These are phyloP conservation scores for Acromyrmex charruanus DNA, from an alignment of 1,140 invertebrate genomes.

Conservation along the genomic window DNA sequence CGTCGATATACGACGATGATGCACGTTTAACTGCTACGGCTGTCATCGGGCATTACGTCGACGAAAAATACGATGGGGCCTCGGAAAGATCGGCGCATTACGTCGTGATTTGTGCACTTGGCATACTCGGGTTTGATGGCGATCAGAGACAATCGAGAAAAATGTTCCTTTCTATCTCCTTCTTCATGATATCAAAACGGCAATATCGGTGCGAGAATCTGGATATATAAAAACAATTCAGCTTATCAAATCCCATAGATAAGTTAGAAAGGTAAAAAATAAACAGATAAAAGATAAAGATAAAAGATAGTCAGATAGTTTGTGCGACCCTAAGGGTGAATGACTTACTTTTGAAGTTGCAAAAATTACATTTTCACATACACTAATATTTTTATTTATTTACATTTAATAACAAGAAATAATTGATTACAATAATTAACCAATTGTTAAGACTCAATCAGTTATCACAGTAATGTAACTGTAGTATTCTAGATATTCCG, in stretches of 20 bases:
- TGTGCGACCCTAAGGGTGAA: too few species aligned
- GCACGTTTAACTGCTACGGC: constrained; percentile 67
- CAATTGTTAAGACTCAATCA: too few species aligned
- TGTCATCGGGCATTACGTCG: constrained; percentile 64
- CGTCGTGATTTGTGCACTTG: constrained; percentile 25
- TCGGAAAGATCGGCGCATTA: constrained; percentile 15
- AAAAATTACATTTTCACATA: too few species aligned
- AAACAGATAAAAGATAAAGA: neutral
- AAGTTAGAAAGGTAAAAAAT: neutral
- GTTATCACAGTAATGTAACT: too few species aligned
- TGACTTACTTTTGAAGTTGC: too few species aligned
- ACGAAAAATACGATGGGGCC: neutral
- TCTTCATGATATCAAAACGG: neutral
- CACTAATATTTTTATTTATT: too few species aligned
- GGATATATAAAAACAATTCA: neutral
- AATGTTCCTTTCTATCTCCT: neutral
- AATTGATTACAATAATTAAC: too few species aligned
- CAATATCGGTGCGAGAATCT: neutral
- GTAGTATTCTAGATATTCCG: too few species aligned
- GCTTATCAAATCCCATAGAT: neutral
- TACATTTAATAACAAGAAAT: too few species aligned
- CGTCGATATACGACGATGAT: constrained; percentile 68
- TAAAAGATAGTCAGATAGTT: neutral
- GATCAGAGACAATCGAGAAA: neutral
- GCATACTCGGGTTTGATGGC: neutral